phyloP scores from a whole-genome alignment of 2,888 invertebrate species.

The Cepaea hortensis region DNA sequence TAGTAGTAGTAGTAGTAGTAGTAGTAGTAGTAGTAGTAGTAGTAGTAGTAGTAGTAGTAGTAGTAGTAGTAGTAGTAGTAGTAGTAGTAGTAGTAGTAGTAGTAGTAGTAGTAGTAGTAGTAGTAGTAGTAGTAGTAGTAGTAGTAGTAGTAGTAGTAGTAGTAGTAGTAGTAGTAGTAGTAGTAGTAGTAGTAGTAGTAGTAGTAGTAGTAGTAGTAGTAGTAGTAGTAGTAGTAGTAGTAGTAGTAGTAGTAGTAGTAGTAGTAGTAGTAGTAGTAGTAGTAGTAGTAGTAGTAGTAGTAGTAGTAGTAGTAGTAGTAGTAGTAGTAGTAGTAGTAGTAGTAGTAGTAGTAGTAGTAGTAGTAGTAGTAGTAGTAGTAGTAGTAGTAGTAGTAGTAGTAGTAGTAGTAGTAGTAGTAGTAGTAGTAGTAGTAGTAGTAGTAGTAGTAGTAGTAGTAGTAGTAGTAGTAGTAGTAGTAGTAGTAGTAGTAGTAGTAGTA shows the following conservation, averaged over 20 bases:
- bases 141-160: conserved; percentile 39
- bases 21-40: conserved; percentile 27
- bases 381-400: conserved; percentile 38
- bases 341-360: conserved; percentile 35
- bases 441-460: conserved; percentile 38
- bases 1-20: conserved; percentile 20
- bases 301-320: conserved; percentile 36
- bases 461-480: conserved; percentile 39
- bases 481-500: conserved; percentile 39
- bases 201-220: conserved; percentile 39
- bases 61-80: conserved; percentile 38
- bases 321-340: conserved; percentile 39
- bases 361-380: conserved; percentile 39
- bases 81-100: conserved; percentile 38
- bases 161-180: conserved; percentile 38
- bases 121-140: conserved; percentile 38
- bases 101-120: conserved; percentile 38
- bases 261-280: conserved; percentile 33
- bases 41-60: conserved; percentile 36
- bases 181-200: conserved; percentile 36
- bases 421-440: conserved; percentile 35
- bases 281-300: conserved; percentile 40
- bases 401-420: conserved; percentile 39
- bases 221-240: conserved; percentile 37
- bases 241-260: conserved; percentile 39